Evolutionary conservation across 2,888 invertebrate species (phyloP), one percentile per base, ranked within the genome.

Genomic region (Deilephila porcellus): DNA sequence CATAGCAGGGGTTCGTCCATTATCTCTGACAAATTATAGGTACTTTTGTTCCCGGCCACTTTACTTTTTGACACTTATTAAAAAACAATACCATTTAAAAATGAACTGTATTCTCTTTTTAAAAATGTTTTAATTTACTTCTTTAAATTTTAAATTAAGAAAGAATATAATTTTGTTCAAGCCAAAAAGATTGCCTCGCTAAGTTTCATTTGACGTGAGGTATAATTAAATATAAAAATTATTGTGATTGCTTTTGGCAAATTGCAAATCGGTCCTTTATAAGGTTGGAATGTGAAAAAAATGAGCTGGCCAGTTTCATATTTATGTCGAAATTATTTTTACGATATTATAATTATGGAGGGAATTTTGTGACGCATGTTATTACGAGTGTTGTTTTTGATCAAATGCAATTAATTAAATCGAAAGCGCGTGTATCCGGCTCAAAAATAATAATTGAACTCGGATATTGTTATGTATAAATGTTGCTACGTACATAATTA

Each of bases 161-260:
- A 64, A 14, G 4, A 52, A 67, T 25, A 20, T 52, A 25, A 67
- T 67, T 67, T 67, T 34, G 20, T 25, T 45, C 8, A 17, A 67
- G 17, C 20, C 52, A 25, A 67, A 20, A 52, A 17, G 52, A 67
- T 67, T 67, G 52, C 67, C 25, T 81, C 82, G 80, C 52, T 67
- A 25, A 67, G 52, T 67, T 52, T 67, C 74, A 76, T 80, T 80
- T 85, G 88, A 89, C 88, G 87, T 85, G 81, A 79, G 79, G 80
- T 86, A 83, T 91, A 92, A 93, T 93, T 93, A 93, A 92, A 80
- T 91, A 89, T 89, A 86, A 91, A 92, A 93, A 90, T 93, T 92
- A 94, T 93, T 93, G 88, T 92, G 92, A 94, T 93, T 93, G 91
- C 88, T 90, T 93, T 91, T 92, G 92, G 93, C 91, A 92, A 91